Conservation (phyloP, 2,888 invertebrate species). For the Pyrgus malvae region DNA sequence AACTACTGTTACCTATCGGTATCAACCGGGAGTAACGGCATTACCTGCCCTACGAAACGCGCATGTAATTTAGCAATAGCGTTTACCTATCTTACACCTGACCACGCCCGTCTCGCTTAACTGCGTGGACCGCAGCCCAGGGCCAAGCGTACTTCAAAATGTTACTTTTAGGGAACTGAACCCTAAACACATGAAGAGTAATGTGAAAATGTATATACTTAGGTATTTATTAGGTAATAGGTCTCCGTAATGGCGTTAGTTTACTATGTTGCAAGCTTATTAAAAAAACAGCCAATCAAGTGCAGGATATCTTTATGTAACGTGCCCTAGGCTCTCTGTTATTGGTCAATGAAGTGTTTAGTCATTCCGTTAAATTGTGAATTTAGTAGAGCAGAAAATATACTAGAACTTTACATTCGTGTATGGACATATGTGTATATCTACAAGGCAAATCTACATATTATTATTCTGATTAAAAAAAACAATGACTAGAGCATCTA, state of each 20-base stretch:
- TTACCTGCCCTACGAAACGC: too few species aligned
- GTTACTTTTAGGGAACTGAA: neutral
- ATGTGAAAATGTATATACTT: slow-evolving; percentile 4
- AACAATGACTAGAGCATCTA: too few species aligned
- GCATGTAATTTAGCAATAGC: too few species aligned
- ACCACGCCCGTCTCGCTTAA: too few species aligned
- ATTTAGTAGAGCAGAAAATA: neutral
- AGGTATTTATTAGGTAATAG: slow-evolving; percentile 4
- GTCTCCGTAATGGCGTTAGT: neutral
- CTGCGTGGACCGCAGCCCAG: too few species aligned
- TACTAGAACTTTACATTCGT: too few species aligned
- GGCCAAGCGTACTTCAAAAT: neutral
- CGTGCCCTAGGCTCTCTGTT: neutral
- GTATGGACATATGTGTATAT: too few species aligned
- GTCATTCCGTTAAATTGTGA: neutral
- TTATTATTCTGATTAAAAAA: too few species aligned
- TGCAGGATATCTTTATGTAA: neutral
- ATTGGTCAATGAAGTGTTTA: slow-evolving; percentile 3
- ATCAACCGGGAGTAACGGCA: too few species aligned
- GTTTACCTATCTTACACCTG: too few species aligned
- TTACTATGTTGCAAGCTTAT: neutral
- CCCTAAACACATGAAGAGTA: neutral
- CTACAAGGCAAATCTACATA: too few species aligned
- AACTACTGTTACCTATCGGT: too few species aligned
- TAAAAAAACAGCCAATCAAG: slow-evolving; percentile 7